A percentile compares a stretch with the other conserved stretches of the same genome.
Evolutionary conservation across 2,888 invertebrate species (phyloP).

Genomic region (Tipula confusa): DNA sequence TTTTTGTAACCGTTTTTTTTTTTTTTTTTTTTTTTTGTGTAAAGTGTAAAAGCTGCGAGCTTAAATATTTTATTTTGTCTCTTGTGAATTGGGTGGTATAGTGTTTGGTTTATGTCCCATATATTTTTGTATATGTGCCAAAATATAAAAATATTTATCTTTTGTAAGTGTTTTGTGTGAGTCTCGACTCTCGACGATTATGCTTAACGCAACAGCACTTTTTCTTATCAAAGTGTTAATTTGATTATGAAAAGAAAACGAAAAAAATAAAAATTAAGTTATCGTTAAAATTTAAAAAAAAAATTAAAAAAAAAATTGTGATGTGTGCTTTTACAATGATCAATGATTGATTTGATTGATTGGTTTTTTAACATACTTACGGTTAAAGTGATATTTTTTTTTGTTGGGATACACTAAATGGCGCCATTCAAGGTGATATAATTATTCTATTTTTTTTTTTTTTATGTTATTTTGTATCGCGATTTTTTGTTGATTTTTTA

Average conservation of each 20-base stretch:
- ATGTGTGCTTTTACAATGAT: background rate
- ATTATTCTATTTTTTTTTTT: background rate
- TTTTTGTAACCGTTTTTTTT: background rate
- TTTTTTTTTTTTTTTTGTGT: background rate
- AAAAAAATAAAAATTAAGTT: background rate
- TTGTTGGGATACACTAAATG: slow-evolving; percentile 3
- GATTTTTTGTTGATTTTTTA: no score
- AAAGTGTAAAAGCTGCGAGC: background rate
- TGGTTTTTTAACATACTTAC: background rate
- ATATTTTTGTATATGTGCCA: background rate
- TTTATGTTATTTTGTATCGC: background rate
- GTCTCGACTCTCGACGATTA: background rate
- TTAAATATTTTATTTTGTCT: background rate
- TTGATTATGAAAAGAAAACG: slow-evolving; percentile 27
- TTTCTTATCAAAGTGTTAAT: background rate
- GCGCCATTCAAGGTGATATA: slow-evolving; percentile 28
- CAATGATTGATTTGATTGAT: background rate
- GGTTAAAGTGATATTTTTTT: background rate
- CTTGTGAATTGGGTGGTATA: background rate
- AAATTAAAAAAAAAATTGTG: background rate
- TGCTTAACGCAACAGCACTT: background rate
- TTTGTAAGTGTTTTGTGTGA: background rate
- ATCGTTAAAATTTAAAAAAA: no score
- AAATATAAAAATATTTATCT: background rate
- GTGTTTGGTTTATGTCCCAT: no score